These are phyloP conservation scores for Ariopsis seemanni DNA, from an alignment of 2,113 vertebrate species.

Conservation along the genomic window DNA sequence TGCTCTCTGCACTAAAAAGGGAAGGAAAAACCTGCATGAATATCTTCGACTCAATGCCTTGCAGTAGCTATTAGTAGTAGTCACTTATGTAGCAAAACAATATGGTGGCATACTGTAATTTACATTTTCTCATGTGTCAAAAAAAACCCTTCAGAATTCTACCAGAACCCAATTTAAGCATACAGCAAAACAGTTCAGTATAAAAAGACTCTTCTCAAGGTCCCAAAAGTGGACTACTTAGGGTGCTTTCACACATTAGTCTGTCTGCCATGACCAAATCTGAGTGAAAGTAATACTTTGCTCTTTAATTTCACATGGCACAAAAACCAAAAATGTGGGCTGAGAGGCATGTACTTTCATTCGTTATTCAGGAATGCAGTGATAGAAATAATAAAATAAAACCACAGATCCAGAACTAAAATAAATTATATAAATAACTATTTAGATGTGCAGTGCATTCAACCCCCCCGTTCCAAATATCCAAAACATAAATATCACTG, in stretches of 20 bases:
- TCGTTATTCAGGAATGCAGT: too few species aligned
- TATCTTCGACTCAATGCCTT: too few species aligned
- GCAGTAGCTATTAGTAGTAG: background rate
- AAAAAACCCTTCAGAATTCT: background rate
- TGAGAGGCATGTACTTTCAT: too few species aligned
- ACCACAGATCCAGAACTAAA: too few species aligned
- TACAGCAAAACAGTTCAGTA: background rate
- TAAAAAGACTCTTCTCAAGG: background rate
- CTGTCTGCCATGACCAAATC: background rate
- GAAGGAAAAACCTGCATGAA: background rate
- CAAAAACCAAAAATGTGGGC: too few species aligned
- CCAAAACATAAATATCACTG: too few species aligned
- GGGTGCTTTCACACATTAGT: background rate
- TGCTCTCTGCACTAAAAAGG: conserved; percentile 71
- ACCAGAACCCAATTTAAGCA: background rate
- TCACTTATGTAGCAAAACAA: background rate
- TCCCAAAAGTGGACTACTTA: background rate
- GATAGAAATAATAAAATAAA: too few species aligned
- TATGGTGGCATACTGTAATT: background rate
- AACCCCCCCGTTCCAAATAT: too few species aligned
- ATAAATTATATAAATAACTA: too few species aligned
- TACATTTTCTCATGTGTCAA: background rate
- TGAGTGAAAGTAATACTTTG: background rate
- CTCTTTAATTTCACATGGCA: too few species aligned
- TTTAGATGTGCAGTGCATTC: too few species aligned